These are phyloP conservation scores for Elegia similella DNA, from an alignment of 2,888 invertebrate genomes.

Conservation along the genomic window DNA sequence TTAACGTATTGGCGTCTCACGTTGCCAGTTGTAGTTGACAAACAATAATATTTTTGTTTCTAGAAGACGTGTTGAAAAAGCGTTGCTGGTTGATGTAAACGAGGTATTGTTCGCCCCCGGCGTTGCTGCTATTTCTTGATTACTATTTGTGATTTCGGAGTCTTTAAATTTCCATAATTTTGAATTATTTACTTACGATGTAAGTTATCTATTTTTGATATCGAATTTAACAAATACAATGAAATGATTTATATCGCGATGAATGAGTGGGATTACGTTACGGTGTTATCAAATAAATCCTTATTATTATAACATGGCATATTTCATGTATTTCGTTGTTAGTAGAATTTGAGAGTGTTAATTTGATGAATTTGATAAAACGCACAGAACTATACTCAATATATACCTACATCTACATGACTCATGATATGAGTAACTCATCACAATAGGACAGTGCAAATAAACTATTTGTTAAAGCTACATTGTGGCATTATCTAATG, in stretches of 20 bases:
- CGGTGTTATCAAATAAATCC: no score
- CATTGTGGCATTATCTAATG: background rate
- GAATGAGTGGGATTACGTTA: no score
- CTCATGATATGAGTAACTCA: background rate
- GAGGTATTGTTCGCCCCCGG: slow-evolving; percentile 41
- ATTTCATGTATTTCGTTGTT: no score
- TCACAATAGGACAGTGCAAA: background rate
- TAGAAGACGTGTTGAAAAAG: slow-evolving; percentile 35
- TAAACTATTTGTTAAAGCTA: background rate
- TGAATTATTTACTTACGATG: no score
- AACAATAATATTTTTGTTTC: slow-evolving; percentile 18
- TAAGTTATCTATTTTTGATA: no score
- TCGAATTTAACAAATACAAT: no score
- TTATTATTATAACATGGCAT: no score
- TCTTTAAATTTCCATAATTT: background rate
- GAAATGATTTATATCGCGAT: no score
- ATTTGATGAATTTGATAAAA: background rate
- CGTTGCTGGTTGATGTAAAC: slow-evolving; percentile 30
- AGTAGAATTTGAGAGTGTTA: no score
- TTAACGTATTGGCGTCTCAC: background rate
- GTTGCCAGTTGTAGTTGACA: background rate
- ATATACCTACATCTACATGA: background rate
- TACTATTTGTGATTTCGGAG: background rate
- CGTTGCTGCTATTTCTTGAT: background rate
- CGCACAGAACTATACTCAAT: background rate